Percentiles rank a stretch among this genome's conserved stretches.
Evolutionary conservation across 2,113 vertebrate species (phyloP).

Genomic region (Lampris incognitus): DNA sequence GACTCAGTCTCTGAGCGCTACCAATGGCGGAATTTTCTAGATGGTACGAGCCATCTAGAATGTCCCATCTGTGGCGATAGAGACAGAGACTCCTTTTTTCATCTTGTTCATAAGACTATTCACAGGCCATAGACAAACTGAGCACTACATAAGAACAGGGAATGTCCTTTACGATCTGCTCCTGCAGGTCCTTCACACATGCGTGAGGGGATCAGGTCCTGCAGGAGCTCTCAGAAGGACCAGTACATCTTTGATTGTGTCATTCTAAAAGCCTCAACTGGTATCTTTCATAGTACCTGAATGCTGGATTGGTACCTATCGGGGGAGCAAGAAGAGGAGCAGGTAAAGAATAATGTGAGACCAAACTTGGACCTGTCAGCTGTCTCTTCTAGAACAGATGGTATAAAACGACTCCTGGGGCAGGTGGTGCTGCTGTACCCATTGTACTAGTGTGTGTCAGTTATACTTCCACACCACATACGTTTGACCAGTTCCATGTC

Average conservation of each 20-base stretch:
- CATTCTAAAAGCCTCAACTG: slow-evolving; percentile 75
- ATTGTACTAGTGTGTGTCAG: not conserved
- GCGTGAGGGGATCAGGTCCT: not conserved
- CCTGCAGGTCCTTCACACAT: slow-evolving; percentile 46
- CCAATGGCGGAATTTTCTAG: slow-evolving; percentile 23
- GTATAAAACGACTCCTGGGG: not conserved
- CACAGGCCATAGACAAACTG: slow-evolving; percentile 26
- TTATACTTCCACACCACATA: not conserved
- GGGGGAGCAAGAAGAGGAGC: not conserved
- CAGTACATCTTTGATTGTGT: not conserved
- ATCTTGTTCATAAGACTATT: slow-evolving; percentile 32
- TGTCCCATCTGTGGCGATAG: too few relatives aligned
- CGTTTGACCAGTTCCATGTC: not conserved
- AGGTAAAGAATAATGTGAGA: slow-evolving; percentile 17
- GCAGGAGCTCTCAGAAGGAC: slow-evolving; percentile 35
- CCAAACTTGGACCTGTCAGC: not conserved
- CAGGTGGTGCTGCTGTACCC: slow-evolving; percentile 42
- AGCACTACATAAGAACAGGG: slow-evolving; percentile 58
- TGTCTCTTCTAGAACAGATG: too few relatives aligned
- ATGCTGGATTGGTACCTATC: slow-evolving; percentile 32
- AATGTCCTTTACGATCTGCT: slow-evolving; percentile 63
- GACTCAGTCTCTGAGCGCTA: not conserved
- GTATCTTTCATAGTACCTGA: slow-evolving; percentile 60
- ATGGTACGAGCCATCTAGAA: slow-evolving; percentile 24
- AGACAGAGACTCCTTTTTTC: slow-evolving; percentile 22